These are phyloP conservation scores for Phoxinus phoxinus DNA, from an alignment of 2,113 vertebrate species.

Conservation along the genomic window DNA sequence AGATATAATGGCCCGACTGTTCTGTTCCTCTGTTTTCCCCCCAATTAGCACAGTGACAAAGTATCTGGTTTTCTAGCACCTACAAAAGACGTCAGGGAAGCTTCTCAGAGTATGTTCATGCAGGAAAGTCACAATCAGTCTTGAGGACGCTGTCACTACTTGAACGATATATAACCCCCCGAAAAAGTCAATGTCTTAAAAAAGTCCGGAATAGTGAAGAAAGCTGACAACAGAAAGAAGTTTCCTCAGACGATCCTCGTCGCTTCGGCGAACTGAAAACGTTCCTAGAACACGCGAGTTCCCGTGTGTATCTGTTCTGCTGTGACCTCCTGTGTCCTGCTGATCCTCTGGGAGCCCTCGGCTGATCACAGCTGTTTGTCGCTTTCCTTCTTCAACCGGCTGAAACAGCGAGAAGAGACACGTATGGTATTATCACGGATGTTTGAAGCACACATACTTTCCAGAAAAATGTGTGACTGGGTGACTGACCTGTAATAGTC, in stretches of 20 bases:
- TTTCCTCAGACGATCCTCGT: constrained; percentile 84
- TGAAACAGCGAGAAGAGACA: constrained; percentile 70
- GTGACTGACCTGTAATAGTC: constrained; percentile 94
- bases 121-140: constrained; percentile 85
- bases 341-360: constrained; percentile 70
- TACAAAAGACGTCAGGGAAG: constrained; percentile 86
- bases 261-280: constrained; percentile 72
- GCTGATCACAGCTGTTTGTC: constrained; percentile 96
- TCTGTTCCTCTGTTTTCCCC: constrained; percentile 70
- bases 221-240: constrained; percentile 69
- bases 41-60: constrained; percentile 88
- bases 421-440: background rate
- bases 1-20: constrained; percentile 83
- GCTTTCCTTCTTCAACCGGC: constrained; percentile 99
- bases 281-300: constrained; percentile 75
- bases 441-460: background rate
- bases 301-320: constrained; percentile 78
- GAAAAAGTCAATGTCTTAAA: constrained; percentile 72
- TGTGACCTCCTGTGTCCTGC: constrained; percentile 79
- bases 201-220: constrained; percentile 66
- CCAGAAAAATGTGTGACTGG: background rate
- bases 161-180: constrained; percentile 81
- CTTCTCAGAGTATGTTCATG: constrained; percentile 86
- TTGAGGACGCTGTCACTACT: constrained; percentile 88
- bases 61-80: constrained; percentile 91